Percentiles rank a stretch among this genome's conserved stretches.
phyloP scores from a whole-genome alignment of 64 coral and sea anemone genomes.

The Montipora sp. region DNA sequence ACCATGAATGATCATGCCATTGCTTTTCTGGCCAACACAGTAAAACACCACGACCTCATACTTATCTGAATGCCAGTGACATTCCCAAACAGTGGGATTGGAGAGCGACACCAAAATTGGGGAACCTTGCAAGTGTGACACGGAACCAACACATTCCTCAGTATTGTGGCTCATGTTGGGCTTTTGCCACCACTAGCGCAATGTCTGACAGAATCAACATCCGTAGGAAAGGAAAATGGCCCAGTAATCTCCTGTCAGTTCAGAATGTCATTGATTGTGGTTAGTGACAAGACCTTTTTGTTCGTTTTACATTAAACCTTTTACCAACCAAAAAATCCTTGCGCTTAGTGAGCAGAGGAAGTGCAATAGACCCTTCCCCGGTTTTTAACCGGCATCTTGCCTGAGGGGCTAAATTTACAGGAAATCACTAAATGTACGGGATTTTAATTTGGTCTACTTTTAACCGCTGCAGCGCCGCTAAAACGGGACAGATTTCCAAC shows the following conservation, averaged over 20 bases:
- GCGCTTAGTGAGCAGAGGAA: too few species aligned
- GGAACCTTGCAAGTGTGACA: conserved; percentile 94
- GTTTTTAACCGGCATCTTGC: too few species aligned
- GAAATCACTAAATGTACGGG: too few species aligned
- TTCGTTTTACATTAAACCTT: not conserved
- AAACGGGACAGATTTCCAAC: too few species aligned
- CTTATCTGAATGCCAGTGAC: conserved; percentile 69
- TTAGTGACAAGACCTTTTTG: conserved; percentile 33
- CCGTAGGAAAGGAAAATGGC: conserved; percentile 88
- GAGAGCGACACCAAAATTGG: conserved; percentile 70
- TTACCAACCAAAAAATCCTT: too few species aligned
- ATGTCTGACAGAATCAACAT: conserved; percentile 98
- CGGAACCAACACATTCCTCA: conserved; percentile 98
- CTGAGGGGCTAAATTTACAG: too few species aligned
- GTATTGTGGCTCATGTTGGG: conserved; percentile 99
- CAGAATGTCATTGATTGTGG: conserved; percentile 97
- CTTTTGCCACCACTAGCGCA: conserved; percentile 91
- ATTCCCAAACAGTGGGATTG: conserved; percentile 83
- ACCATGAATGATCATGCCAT: too few species aligned
- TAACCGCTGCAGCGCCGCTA: too few species aligned
- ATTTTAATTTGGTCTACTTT: too few species aligned
- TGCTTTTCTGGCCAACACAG: conserved; percentile 16
- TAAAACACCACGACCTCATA: conserved; percentile 81
- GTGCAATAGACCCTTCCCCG: too few species aligned
- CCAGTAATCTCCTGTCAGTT: conserved; percentile 86